phyloP scores from a whole-genome alignment of 2,888 invertebrate species.

The Autographa pulchrina region DNA sequence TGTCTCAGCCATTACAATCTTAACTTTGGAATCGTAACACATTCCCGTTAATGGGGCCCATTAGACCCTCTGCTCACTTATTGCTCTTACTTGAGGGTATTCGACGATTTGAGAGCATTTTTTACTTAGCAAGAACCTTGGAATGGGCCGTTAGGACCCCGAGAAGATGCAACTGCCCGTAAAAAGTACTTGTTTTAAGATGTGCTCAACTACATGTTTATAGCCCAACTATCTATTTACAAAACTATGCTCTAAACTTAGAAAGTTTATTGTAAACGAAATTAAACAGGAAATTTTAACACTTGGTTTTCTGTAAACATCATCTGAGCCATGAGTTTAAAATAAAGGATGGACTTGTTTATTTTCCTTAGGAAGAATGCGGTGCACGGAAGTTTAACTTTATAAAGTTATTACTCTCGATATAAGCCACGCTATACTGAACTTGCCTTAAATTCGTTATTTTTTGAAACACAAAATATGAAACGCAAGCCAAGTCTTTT shows the following conservation, averaged over 20 bases:
- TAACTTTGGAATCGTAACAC: conserved; percentile 19
- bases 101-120: neutral
- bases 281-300: too few species aligned
- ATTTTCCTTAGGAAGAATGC: too few species aligned
- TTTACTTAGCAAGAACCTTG: conserved; percentile 2
- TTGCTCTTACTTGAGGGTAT: neutral
- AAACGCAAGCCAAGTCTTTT: conserved; percentile 10
- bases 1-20: conserved; percentile 16
- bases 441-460: neutral
- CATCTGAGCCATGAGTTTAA: too few species aligned
- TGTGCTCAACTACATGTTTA: neutral
- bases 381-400: too few species aligned
- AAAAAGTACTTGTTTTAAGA: neutral
- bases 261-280: neutral
- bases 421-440: too few species aligned
- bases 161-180: neutral
- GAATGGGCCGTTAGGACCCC: neutral
- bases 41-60: conserved; percentile 34
- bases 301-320: too few species aligned
- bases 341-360: too few species aligned
- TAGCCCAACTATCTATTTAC: neutral
- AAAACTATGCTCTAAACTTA: neutral
- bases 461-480: neutral
- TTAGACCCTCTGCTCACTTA: conserved; percentile 36
- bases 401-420: too few species aligned